Evolutionary conservation across 2,113 vertebrate genomes (phyloP), one percentile per base, ranked within the genome.

Genomic region (Pseudopipra pipra): DNA sequence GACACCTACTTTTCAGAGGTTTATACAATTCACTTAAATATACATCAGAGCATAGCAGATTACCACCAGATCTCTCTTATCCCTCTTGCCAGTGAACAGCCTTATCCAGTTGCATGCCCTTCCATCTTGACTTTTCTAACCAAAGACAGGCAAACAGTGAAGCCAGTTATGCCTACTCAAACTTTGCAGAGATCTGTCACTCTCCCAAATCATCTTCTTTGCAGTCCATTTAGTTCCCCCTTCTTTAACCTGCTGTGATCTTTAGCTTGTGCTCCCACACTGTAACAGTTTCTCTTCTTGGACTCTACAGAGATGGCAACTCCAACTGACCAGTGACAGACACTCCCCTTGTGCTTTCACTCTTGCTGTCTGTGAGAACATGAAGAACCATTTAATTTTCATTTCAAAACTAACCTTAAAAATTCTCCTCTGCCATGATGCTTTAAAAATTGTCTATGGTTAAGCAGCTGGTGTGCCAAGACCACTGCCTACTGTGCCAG

Each of bases 401-500:
- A 23, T 49, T 89, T 89, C 44, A 85, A 77, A 89, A 55, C 17
- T 63, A 87, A 88, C 35, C 47, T 92, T 72, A 93, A 76, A 78
- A 93, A 79, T 65, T 91, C 71, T 93, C 8, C 49, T 83, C 23
- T 79, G 44, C 90, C 85, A 93, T 58, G 58, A 70, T 51, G 18
- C 54, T 87, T 84, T 58, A 44, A 84, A 90, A 92, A 83, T 31
- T 91, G 89, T 58, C 73, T 56, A 35, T 75, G 84, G 91, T 75
- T 94, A 85, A 90, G 93, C 95, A 94, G 56, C 91, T 95, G 91
- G 93, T 90, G 65, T 87, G 86, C 94, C 28, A 49, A 96, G 87
- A 96, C 91, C 95, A 92, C 89, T 96, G 77, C 93, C 87, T 91
- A 85, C 93, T 94, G 91, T 87, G 94, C 91, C 94, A 92, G 89